Base-by-base conservation (phyloP, 2,797 vertebrate genomes). In the Etheostoma perlongum region DNA sequence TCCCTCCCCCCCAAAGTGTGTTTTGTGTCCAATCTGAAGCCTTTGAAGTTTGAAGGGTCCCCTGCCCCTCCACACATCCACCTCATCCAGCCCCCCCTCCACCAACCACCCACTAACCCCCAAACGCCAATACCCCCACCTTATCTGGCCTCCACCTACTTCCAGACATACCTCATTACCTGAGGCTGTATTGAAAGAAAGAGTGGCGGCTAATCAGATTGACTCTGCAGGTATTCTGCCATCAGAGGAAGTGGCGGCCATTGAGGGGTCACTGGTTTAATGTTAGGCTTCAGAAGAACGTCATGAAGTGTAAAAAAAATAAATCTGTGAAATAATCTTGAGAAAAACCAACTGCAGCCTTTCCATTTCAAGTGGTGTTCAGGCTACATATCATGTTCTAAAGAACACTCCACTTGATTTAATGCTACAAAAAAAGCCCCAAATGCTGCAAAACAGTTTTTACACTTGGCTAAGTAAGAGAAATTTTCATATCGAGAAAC, bases 141-240 rank as follows among this genome's bases (percentile, higher is more conserved):
- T 89, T 78, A 91, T 87, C 90, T 88, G 68, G 53, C 76, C 81
- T 49, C 60, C 82, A 70, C 80, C 83, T 79, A 85, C 89, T 92
- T 89, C 91, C 94, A 95, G 94, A 95, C 92, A 94, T 91, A 90
- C 88, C 89, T 93, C 90, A 91, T 95, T 94, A 95, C 91, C 92
- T 93, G 90, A 87, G 93, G 92, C 90, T 59, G 79, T 85, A 79
- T 78, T 87, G 85, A 84, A 85, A 83, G 86, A 92, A 89, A 89
- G 85, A 93, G 82, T 89, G 80, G 82, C 64, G 74, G 85, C 82
- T 92, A 95, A 95, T 95, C 91, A 88, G 93, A 95, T 95, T 95
- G 90, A 87, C 89, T 91, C 79, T 81, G 78, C 87, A 86, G 78
- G 83, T 91, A 93, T 91, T 89, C 85, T 90, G 78, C 85, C 82